Evolutionary conservation across 2,113 vertebrate species (phyloP), one percentile per base, ranked within the genome.

Genomic region (Cairina moschata): DNA sequence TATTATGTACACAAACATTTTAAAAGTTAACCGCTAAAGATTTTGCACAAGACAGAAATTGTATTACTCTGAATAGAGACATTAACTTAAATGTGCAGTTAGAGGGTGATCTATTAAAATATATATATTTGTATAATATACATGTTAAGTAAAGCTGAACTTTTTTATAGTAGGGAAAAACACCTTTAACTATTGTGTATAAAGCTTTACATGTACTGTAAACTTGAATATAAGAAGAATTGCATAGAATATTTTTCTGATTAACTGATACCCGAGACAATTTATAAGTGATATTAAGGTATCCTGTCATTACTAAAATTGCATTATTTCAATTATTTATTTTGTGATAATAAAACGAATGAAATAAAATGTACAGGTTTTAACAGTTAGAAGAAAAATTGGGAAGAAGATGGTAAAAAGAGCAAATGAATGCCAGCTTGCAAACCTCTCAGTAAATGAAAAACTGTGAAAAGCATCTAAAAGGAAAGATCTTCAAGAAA

Each of bases 261-360:
- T 96, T 97, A 92, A 97, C 94, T 96, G 93, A 93, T 95, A 95
- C 87, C 95, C 75, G 69, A 97, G 91, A 76, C 92, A 97, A 93
- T 91, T 96, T 94, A 93, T 79, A 96, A 96, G 82, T 94, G 88
- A 91, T 96, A 96, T 77, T 54, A 87, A 97, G 71, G 87, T 79
- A 90, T 90, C 40, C 74, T 96, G 74, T 86, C 88, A 95, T 91
- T 95, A 95, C 83, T 89, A 65, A 83, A 93, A 97, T 54, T 38
- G 69, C 52, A 88, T 92, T 48, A 97, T 96, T 97, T 97, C 95
- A 87, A 38, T 93, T 79, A 93, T 96, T 97, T 94, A 96, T 95
- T 91, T 96, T 85, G 79, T 94, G 75, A 86, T 67, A 75, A 60
- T 71, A 95, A 96, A 97, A 95, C 52, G 96, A 97, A 96, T 94